Evolutionary conservation across 2,888 invertebrate species (phyloP), one percentile per base, ranked within the genome.

Genomic region (Synergus umbraculus): DNA sequence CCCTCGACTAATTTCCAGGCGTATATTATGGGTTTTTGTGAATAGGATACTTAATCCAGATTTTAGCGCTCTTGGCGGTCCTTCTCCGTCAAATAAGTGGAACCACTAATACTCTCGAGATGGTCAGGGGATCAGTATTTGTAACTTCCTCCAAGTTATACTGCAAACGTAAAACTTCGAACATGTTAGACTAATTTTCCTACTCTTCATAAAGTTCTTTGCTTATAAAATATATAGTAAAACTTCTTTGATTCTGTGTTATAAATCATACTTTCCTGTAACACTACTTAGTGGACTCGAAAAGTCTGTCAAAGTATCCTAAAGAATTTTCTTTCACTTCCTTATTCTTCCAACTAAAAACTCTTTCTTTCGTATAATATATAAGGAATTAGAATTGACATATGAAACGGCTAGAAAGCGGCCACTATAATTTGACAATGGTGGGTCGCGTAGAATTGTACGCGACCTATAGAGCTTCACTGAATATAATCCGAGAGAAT

Each of bases 401-500:
- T 43, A 0, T 10, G 44, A 22, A 46, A 37, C 37, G 9, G 15
- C 1, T 49, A 49, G 49, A 73, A 73, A 73, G 49, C n/a, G 54
- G 54, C 49, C 29, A 29, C 44, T 73, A 15, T 54, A 73, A 73
- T 54, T 49, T 37, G 29, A 73, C 49, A 73, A 73, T 54, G 37
- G 37, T 54, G 49, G 73, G 49, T 49, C 37, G 49, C 73, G 54
- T 73, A 37, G 54, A n/a, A 73, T 73, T 73, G 37, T 12, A 73
- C 49, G 54, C 49, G 54, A 54, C 54, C 37, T 49, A 73, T 54
- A 73, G 37, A 73, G 49, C 18, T 73, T 73, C 54, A 37, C 54
- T 73, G 73, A 73, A 73, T 22, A 73, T 22, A 54, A 37, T 54
- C 54, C 54, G 54, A n/a, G 37, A 73, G 73, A 54, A 73, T 49